phyloP scores from a whole-genome alignment of 2,797 vertebrate genomes.

The Taenioides sp. region DNA sequence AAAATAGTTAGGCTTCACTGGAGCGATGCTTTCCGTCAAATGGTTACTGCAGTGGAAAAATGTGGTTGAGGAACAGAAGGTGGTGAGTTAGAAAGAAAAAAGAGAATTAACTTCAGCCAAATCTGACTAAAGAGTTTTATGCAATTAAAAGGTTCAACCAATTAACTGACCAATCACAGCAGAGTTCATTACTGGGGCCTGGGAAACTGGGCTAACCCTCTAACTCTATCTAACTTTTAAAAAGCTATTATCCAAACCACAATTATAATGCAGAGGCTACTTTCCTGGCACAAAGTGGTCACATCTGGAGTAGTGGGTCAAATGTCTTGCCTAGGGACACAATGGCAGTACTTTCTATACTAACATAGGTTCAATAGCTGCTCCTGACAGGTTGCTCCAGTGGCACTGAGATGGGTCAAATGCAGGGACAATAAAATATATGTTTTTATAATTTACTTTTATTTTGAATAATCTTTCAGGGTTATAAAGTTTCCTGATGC shows the following conservation, averaged over 20 bases:
- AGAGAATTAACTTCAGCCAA: slow-evolving; percentile 57
- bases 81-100: slow-evolving; percentile 11
- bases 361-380: too few species aligned
- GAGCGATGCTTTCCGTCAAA: slow-evolving; percentile 46
- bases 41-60: slow-evolving; percentile 52
- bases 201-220: slow-evolving; percentile 58
- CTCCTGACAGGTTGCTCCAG: too few species aligned
- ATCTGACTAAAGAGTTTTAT: slow-evolving; percentile 51
- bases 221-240: slow-evolving; percentile 42
- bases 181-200: slow-evolving; percentile 68
- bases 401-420: too few species aligned
- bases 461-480: too few species aligned
- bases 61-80: slow-evolving; percentile 43
- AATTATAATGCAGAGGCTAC: neutral
- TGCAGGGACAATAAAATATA: too few species aligned
- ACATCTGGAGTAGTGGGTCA: neutral
- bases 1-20: slow-evolving; percentile 62
- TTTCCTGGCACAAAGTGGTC: neutral
- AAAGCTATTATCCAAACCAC: neutral
- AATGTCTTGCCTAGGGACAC: too few species aligned
- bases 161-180: slow-evolving; percentile 67
- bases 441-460: too few species aligned
- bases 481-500: too few species aligned
- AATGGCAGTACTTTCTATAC: too few species aligned
- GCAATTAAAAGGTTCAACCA: slow-evolving; percentile 66